Evolutionary conservation across 2,888 invertebrate species (phyloP).

Genomic region (Octonoba sinensis): DNA sequence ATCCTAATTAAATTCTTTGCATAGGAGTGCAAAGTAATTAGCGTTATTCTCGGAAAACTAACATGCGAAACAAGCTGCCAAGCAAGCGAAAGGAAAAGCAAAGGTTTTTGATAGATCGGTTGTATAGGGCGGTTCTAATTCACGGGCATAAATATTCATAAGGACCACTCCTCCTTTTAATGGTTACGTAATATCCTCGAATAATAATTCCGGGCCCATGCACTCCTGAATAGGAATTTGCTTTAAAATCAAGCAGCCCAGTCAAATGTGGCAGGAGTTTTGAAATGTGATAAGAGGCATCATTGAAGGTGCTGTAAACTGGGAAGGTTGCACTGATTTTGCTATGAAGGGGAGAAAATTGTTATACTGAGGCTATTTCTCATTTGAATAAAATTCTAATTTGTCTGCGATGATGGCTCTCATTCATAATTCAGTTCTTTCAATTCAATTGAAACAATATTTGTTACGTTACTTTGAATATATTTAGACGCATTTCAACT

Average conservation of each 20-base stretch:
- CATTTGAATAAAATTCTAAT: too few species aligned
- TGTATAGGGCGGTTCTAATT: slow-evolving; percentile 56
- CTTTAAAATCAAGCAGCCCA: slow-evolving; percentile 22
- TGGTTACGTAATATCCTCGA: slow-evolving; percentile 46
- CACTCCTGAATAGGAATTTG: slow-evolving; percentile 29
- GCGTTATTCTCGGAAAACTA: slow-evolving; percentile 39
- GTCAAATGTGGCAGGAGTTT: slow-evolving; percentile 9
- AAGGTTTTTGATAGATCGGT: slow-evolving; percentile 58
- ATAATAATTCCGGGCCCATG: slow-evolving; percentile 38
- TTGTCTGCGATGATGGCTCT: too few species aligned
- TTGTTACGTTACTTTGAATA: too few species aligned
- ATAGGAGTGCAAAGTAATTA: slow-evolving; percentile 60
- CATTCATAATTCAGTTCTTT: too few species aligned
- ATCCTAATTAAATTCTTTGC: slow-evolving; percentile 62
- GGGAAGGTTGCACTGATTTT: too few species aligned
- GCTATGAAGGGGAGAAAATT: too few species aligned
- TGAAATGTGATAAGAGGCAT: too few species aligned
- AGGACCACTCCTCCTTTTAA: slow-evolving; percentile 60
- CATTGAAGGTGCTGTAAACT: too few species aligned
- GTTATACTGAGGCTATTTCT: too few species aligned
- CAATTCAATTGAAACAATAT: too few species aligned
- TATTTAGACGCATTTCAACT: too few species aligned
- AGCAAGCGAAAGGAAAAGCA: slow-evolving; percentile 43
- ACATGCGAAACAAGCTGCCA: slow-evolving; percentile 36
- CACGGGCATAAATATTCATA: slow-evolving; percentile 57